Base-by-base conservation (phyloP, 2,888 invertebrate species). In the Argyra leucocephala region DNA sequence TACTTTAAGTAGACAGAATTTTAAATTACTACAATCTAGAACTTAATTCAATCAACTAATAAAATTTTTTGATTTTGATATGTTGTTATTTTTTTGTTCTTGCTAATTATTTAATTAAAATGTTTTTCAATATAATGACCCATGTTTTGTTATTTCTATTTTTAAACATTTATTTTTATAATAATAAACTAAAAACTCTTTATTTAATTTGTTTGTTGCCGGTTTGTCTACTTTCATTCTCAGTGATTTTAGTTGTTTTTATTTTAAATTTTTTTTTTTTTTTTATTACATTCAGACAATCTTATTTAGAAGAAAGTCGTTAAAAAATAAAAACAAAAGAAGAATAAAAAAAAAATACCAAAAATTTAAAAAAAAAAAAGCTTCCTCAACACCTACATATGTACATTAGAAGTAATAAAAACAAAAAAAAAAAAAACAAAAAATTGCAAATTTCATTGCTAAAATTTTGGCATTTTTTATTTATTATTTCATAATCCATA, bases 281-380 rank as follows among this genome's bases (percentile, higher is more conserved):
- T 48, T 48, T 48, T 48, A 48, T 48, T 5, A 3, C 15, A 18
- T 15, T n/a, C n/a, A n/a, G n/a, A 48, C 48, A 15, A 18, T 48
- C 64, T 6, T 73, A 73, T 31, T 70, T 69, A 10, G 75, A 76
- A 21, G 65, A 66, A 66, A 74, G 75, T 58, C 61, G 64, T n/a
- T 61, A 22, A 62, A n/a, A n/a, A n/a, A n/a, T n/a, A n/a, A n/a
- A n/a, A n/a, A n/a, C n/a, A n/a, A n/a, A 62, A 23, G 18, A 18
- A 59, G 10, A 21, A 15, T 15, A 21, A n/a, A n/a, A n/a, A n/a
- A n/a, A n/a, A n/a, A n/a, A n/a, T n/a, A n/a, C n/a, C n/a, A n/a
- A n/a, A n/a, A n/a, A n/a, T n/a, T n/a, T n/a, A n/a, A n/a, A n/a
- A n/a, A n/a, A n/a, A n/a, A n/a, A n/a, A 21, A 18, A 62, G 61